Evolutionary conservation across 2,888 invertebrate species (phyloP).

Genomic region (Drosophila mayaguana): DNA sequence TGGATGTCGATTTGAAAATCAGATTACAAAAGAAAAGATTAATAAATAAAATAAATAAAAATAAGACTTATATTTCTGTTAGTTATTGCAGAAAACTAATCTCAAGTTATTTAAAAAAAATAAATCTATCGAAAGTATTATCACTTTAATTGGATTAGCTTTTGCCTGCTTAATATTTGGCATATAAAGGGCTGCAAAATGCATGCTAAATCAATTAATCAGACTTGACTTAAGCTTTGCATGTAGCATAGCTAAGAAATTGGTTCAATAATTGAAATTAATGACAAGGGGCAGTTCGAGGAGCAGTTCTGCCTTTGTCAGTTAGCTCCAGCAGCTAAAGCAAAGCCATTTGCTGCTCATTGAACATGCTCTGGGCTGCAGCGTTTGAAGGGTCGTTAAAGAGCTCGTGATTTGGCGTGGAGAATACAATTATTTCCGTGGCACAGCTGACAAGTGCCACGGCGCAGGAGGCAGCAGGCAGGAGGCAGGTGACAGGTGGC

Average conservation of each 20-base stretch:
- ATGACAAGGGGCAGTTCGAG: neutral
- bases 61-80: too few relatives aligned
- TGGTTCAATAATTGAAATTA: constrained; percentile 3
- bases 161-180: neutral
- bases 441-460: constrained; percentile 4
- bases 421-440: constrained; percentile 51
- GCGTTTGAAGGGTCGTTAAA: constrained; percentile 13
- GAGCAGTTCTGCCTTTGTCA: neutral
- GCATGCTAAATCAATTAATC: neutral
- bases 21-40: too few relatives aligned
- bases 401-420: constrained; percentile 20
- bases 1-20: too few relatives aligned
- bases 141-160: neutral
- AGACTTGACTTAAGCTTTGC: neutral
- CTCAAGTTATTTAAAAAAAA: too few relatives aligned
- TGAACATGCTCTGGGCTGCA: constrained; percentile 3
- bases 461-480: neutral
- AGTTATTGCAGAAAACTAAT: too few relatives aligned
- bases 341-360: constrained; percentile 4
- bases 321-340: neutral
- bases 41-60: too few relatives aligned
- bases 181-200: too few relatives aligned
- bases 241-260: neutral
- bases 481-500: neutral
- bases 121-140: neutral